Base-by-base conservation (phyloP, 2,113 vertebrate species). In the Octodon degus region DNA sequence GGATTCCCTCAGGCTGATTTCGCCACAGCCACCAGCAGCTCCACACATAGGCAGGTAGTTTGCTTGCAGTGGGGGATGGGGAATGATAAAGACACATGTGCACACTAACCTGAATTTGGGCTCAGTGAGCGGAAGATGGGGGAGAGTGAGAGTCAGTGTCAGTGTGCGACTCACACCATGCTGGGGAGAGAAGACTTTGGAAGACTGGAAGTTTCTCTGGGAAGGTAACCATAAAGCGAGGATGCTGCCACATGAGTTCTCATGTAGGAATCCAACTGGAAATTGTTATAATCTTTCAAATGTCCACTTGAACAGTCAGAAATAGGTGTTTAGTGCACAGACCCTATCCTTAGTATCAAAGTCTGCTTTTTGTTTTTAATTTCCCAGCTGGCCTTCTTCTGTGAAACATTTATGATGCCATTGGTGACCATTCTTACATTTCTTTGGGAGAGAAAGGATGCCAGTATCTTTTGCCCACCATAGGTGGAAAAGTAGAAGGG, bases 271-370 rank as follows among this genome's bases (percentile, higher is more conserved):
- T 89, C 82, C 63, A 82, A 37, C 77, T 70, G 53, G 77, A 79
- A 85, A 83, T 85, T 58, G 70, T 34, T 30, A 50, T 8, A 62
- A 40, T 83, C 93, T 91, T 92, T 70, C 27, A 67, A 20, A 62
- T 86, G 40, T 86, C 93, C 80, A 27, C 82, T 94, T 93, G 79
- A 91, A 94, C 89, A 50, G 96, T 91, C 70, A 90, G 72, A 86
- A 80, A 72, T 92, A 93, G n/a, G 14, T 89, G 34, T 95, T 92
- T 83, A 93, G 81, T 80, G 67, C 62, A 70, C 14, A 7, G 91
- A 74, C n/a, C 55, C 80, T 80, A 14, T n/a, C 83, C 50, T 81
- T 86, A 55, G 32, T 60, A 77, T 91, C 80, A 83, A 84, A 83
- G 67, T 65, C 19, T 58, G 32, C 79, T 82, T 93, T 93, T 93